Evolutionary conservation across 2,113 vertebrate species (phyloP).

Genomic region (Orthonyx spaldingii): DNA sequence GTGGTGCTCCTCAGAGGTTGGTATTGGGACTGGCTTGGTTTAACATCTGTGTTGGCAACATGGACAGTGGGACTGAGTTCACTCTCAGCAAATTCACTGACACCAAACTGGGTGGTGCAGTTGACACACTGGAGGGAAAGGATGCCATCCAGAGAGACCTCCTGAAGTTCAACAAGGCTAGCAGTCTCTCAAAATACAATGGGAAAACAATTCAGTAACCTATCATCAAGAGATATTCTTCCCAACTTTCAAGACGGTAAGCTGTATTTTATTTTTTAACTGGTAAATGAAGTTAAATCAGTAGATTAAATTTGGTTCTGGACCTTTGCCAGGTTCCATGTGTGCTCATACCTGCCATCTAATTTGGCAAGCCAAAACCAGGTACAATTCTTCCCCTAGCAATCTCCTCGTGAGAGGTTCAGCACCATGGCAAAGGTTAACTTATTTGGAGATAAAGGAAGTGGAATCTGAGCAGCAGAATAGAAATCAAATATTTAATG

Average conservation of each 20-base stretch:
- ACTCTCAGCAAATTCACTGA: background rate
- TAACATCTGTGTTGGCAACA: background rate
- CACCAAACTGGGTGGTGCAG: background rate
- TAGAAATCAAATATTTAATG: background rate
- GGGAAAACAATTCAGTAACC: background rate
- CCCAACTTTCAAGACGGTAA: background rate
- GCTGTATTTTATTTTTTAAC: background rate
- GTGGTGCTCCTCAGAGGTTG: background rate
- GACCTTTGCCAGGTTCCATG: background rate
- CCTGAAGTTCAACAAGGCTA: background rate
- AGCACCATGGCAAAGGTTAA: background rate
- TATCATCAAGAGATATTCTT: background rate
- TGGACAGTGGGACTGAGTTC: too few species aligned
- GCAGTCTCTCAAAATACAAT: background rate
- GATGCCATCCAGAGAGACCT: background rate
- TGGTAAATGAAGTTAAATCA: background rate
- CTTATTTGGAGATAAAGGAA: background rate
- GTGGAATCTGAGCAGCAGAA: background rate
- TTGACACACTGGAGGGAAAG: background rate
- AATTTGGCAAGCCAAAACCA: background rate
- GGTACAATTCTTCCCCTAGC: background rate
- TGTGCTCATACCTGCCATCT: background rate
- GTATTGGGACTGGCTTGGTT: background rate
- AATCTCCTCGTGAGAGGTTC: background rate
- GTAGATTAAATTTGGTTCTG: background rate